Base-by-base conservation (phyloP, 2,113 vertebrate genomes). In the Cavia porcellus region DNA sequence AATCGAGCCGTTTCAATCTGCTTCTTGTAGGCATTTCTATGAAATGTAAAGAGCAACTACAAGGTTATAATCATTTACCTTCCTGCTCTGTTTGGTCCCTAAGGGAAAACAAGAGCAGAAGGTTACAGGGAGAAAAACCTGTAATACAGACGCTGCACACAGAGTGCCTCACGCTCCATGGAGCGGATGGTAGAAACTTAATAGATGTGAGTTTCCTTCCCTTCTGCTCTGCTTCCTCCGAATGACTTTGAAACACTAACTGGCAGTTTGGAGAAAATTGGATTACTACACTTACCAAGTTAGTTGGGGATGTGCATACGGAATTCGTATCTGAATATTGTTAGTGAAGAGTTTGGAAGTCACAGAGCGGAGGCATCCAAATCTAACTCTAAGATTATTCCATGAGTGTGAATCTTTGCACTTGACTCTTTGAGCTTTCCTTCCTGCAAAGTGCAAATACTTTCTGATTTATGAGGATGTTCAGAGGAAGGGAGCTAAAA, bases 201-300 rank as follows among this genome's bases (percentile, higher is more conserved):
- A 93, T 89, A 83, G 61, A 92, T 25, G 42, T 61, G 64, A 50
- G 25, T 86, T 94, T 87, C 87, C 95, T 96, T 95, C 38, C 52
- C 75, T 97, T 92, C 92, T 14, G 35, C 92, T 92, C 87, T 88
- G 94, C 95, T 95, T 92, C 81, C 97, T 95, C 86, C 89, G 77
- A 93, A 90, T 75, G 86, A 90, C 95, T 97, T 89, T 24, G 75
- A 57, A 85, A 88, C 24, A 79, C 93, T 95, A 94, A 95, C 59
- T 15, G 52, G 62, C 38, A 45, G 59, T 79, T 93, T 82, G 52
- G 62, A 92, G 90, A 93, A 88, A 85, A 82, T 28, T 92, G 94
- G 59, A 74, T 88, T 77, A 42, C 45, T 28, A 85, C 70, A 74
- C 47, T 79, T 92, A 89, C 74, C 81, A 64, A 61, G n/a, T 81